phyloP scores from a whole-genome alignment of 2,888 invertebrate genomes.

The Rhagonycha fulva region DNA sequence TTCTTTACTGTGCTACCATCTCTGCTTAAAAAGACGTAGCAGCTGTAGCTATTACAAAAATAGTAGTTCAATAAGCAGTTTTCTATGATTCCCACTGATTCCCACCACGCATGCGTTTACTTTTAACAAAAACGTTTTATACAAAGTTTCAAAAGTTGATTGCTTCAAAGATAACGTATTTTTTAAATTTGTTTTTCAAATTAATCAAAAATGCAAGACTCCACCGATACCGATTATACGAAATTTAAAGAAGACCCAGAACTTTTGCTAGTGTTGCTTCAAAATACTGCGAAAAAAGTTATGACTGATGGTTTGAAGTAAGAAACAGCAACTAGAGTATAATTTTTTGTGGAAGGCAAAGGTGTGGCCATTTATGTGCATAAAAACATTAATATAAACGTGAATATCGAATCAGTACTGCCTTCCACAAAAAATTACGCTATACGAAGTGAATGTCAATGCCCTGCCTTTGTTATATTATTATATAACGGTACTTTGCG shows the following conservation, averaged over 20 bases:
- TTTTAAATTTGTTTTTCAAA: not conserved
- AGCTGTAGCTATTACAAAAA: not conserved
- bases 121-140: not conserved
- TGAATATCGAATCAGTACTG: too few species aligned
- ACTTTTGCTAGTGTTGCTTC: constrained; percentile 25
- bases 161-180: not conserved
- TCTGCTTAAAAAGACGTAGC: not conserved
- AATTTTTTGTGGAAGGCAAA: too few species aligned
- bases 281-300: constrained; percentile 38
- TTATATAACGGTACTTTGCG: constrained; percentile 42
- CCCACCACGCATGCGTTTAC: not conserved
- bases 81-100: not conserved
- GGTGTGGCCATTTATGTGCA: too few species aligned
- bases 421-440: too few species aligned
- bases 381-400: too few species aligned
- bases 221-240: not conserved
- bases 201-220: not conserved
- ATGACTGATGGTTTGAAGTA: constrained; percentile 42
- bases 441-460: constrained; percentile 46
- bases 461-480: constrained; percentile 48
- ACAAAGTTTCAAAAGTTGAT: not conserved
- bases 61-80: not conserved
- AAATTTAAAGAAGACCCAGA: constrained; percentile 14
- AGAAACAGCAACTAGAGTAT: constrained; percentile 23
- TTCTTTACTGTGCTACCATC: not conserved